Conservation (phyloP, 2,888 invertebrate species). For the Erannis defoliaria region DNA sequence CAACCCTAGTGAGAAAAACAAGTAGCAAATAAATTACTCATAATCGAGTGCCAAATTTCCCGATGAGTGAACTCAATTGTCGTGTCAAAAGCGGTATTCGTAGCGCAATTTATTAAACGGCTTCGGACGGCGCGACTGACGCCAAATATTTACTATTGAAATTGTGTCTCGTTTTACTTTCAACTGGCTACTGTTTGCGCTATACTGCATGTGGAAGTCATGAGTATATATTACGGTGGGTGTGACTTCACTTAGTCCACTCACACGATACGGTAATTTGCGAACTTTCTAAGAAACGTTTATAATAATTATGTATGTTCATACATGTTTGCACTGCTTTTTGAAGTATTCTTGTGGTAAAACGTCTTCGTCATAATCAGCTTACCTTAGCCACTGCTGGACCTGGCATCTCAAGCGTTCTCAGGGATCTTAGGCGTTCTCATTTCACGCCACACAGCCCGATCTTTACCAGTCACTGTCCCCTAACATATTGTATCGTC, state of each 20-base stretch:
- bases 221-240: neutral
- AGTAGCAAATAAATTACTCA: conserved; percentile 48
- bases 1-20: conserved; percentile 19
- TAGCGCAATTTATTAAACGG: conserved; percentile 64
- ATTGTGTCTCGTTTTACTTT: conserved; percentile 28
- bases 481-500: no score
- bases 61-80: conserved; percentile 49
- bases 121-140: conserved; percentile 40
- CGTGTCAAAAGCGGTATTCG: conserved; percentile 54
- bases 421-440: no score
- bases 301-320: neutral
- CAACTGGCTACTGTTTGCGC: conserved; percentile 5
- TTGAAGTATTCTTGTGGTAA: neutral
- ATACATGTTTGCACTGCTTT: neutral
- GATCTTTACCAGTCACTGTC: no score
- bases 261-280: neutral
- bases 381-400: no score
- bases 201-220: conserved; percentile 1
- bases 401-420: no score
- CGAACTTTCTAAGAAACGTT: neutral
- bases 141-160: conserved; percentile 30
- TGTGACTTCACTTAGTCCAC: neutral
- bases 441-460: no score
- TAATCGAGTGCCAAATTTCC: conserved; percentile 49
- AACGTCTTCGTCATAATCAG: no score